Conservation (phyloP, 2,888 invertebrate genomes). For the Mamestra brassicae region DNA sequence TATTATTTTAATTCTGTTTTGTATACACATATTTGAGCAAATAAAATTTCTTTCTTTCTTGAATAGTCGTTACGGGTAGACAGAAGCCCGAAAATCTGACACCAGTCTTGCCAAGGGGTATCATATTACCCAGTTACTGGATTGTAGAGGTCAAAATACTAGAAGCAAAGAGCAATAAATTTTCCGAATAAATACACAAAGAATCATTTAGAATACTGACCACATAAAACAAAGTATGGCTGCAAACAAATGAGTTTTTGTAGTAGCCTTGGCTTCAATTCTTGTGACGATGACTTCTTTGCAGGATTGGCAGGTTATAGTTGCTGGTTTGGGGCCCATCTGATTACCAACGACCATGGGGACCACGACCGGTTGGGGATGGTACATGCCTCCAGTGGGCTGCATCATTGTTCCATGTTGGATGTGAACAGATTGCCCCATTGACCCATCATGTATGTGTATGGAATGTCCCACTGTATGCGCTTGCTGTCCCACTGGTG, state of each 20-base stretch:
- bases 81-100: too few relatives aligned
- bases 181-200: too few relatives aligned
- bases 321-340: constrained; percentile 25
- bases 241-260: constrained; percentile 22
- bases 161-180: too few relatives aligned
- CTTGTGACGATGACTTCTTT: constrained; percentile 30
- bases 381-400: neutral
- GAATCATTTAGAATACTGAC: constrained; percentile 11
- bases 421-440: neutral
- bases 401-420: constrained; percentile 6
- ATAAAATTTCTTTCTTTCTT: too few relatives aligned
- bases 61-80: too few relatives aligned
- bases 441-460: constrained; percentile 3
- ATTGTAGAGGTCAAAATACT: too few relatives aligned
- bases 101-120: too few relatives aligned
- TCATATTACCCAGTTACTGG: too few relatives aligned
- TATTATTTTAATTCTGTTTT: too few relatives aligned
- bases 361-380: neutral
- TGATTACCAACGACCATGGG: constrained; percentile 33
- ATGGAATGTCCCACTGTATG: neutral
- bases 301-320: constrained; percentile 20
- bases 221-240: constrained; percentile 15
- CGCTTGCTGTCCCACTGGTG: constrained; percentile 11
- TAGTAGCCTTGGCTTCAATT: constrained; percentile 18
- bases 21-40: too few relatives aligned